These are phyloP conservation scores for Timema cristinae DNA, from an alignment of 2,888 invertebrate genomes.

Conservation along the genomic window DNA sequence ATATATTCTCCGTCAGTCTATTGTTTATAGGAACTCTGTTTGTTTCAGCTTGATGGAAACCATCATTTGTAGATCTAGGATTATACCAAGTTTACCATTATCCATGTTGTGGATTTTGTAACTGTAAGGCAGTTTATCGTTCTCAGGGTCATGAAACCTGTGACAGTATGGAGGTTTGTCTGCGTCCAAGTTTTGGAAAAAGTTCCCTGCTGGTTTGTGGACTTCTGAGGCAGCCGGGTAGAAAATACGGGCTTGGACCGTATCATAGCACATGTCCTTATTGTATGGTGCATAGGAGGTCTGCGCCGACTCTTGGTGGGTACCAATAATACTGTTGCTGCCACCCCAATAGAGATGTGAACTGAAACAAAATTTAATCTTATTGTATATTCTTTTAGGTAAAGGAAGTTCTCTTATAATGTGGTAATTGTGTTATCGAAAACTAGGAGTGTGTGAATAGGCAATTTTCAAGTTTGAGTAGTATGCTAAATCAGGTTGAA, in stretches of 20 bases:
- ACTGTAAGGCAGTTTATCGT: conserved; percentile 12
- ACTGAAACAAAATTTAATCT: conserved; percentile 11
- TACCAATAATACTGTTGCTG: not conserved
- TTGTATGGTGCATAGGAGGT: conserved; percentile 12
- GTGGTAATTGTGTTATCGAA: too few species aligned
- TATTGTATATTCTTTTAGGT: too few species aligned
- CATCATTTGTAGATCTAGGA: too few species aligned
- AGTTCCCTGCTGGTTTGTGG: conserved; percentile 5
- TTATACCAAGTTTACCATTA: conserved; percentile 2
- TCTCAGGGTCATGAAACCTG: conserved; percentile 5
- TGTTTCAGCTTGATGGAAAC: too few species aligned
- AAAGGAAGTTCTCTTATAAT: too few species aligned
- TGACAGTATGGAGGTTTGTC: not conserved
- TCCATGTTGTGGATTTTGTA: conserved; percentile 6
- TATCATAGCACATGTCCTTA: conserved; percentile 4
- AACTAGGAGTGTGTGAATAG: too few species aligned
- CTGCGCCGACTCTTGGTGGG: conserved; percentile 12
- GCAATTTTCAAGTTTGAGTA: too few species aligned
- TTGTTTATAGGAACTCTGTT: too few species aligned
- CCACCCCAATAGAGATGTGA: conserved; percentile 18
- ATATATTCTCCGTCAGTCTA: not conserved
- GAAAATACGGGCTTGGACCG: not conserved
- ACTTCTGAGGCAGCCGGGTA: not conserved
- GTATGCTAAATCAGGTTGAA: too few species aligned
- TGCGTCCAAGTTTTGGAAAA: conserved; percentile 15